Conservation (phyloP, 2,888 invertebrate species). For the Leptopterna dolabrata region DNA sequence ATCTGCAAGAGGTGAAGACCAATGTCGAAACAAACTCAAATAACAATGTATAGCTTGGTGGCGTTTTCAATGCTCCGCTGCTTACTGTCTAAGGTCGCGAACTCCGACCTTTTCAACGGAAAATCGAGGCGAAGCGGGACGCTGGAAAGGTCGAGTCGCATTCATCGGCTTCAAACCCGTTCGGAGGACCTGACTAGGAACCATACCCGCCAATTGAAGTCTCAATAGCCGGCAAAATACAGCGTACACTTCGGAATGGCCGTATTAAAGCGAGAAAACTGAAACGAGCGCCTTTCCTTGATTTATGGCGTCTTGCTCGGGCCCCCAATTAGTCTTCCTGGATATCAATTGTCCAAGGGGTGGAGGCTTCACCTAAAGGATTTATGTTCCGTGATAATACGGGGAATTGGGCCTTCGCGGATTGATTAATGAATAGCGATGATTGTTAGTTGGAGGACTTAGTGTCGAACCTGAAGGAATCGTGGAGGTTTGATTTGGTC, state of each 20-base stretch:
- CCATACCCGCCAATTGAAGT: background rate
- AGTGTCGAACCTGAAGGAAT: background rate
- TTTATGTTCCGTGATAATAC: slow-evolving; percentile 3
- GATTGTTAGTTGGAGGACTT: background rate
- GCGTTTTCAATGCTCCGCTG: background rate
- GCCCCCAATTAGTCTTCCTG: background rate
- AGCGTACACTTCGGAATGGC: background rate
- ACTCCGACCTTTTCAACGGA: background rate
- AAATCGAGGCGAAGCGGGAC: background rate
- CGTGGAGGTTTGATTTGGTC: background rate
- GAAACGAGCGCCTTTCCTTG: background rate
- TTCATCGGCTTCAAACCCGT: background rate
- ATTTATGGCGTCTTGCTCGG: background rate
- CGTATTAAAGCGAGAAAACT: background rate
- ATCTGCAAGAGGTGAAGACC: no score
- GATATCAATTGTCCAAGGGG: background rate
- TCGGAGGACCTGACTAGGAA: background rate
- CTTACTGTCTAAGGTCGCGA: background rate
- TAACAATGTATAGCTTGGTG: background rate
- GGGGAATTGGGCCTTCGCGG: background rate
- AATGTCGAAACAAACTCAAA: background rate
- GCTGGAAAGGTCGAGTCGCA: background rate
- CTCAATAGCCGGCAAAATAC: background rate
- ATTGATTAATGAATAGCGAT: background rate
- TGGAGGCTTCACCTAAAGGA: background rate